Evolutionary conservation across 2,113 vertebrate genomes (phyloP), one percentile per base, ranked within the genome.

Genomic region (Cisticola juncidis): DNA sequence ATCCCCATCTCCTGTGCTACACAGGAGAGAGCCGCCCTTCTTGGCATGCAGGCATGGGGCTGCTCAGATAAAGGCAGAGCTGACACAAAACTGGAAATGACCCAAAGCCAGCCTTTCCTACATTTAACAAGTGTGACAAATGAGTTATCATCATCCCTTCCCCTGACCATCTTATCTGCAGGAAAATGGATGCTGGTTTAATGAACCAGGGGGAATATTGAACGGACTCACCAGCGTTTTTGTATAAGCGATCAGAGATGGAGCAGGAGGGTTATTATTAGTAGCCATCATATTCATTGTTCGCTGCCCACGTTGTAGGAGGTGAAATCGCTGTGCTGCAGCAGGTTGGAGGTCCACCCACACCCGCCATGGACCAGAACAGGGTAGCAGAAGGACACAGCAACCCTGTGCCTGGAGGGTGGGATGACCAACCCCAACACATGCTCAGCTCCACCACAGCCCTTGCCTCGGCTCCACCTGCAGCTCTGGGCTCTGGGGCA

Each of bases 91-190:
- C 56, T 94, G 89, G 93, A 91, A 76, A 12, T 85, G 74, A 79
- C 94, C 73, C 95, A 96, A 81, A 92, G 65, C 40, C 86, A 96
- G 77, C 66, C 84, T 95, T 90, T 65, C 74, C 70, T 87, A n/a
- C 92, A 81, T 69, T 87, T 94, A 95, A 90, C 78, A 48, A 95
- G 87, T 85, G 87, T 95, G 77, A 92, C 95, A 96, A 95, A 96
- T 94, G 93, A 95, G 83, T 79, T 93, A 10, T 40, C 65, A 89
- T 94, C 91, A 79, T 79, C 69, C 84, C 36, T 87, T 94, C 77
- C 78, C 84, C 77, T 81, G 79, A 89, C 0, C 6, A 4, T 53
- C 93, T 94, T 93, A 91, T 88, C 92, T 92, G 60, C 62, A 84
- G 70, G 69, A 91, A 92, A 91, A 91, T 54, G 77, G 40, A 92